Conservation (phyloP, 2,888 invertebrate species). For the Horisme vitalbata region DNA sequence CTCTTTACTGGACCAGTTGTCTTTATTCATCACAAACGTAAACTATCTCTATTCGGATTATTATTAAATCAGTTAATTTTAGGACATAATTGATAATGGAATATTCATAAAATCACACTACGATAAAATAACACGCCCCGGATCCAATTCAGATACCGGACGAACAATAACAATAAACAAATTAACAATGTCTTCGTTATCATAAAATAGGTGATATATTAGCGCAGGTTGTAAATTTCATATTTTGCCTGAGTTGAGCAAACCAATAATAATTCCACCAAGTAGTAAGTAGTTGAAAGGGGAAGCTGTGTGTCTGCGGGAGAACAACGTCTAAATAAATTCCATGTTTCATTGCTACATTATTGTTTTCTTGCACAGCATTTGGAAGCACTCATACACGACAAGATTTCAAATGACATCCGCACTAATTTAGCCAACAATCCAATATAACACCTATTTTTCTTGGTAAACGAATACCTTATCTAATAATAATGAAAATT, state of each 20-base stretch:
- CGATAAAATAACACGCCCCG: slow-evolving; percentile 31
- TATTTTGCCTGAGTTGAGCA: slow-evolving; percentile 25
- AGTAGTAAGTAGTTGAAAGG: too few species aligned
- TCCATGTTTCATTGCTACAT: slow-evolving; percentile 17
- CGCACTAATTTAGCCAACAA: slow-evolving; percentile 28
- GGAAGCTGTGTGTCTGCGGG: not conserved
- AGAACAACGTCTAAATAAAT: not conserved
- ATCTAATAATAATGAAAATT: slow-evolving; percentile 30
- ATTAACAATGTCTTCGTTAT: slow-evolving; percentile 28
- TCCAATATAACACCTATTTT: slow-evolving; percentile 66
- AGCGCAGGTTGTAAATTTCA: slow-evolving; percentile 30
- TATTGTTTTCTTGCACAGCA: slow-evolving; percentile 51
- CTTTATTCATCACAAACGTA: slow-evolving; percentile 48
- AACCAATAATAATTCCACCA: too few species aligned
- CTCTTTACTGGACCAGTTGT: slow-evolving; percentile 51
- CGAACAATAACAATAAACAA: slow-evolving; percentile 26
- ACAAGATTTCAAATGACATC: slow-evolving; percentile 19
- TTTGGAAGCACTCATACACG: slow-evolving; percentile 47
- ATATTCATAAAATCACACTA: slow-evolving; percentile 38
- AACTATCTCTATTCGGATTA: slow-evolving; percentile 28
- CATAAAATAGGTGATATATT: slow-evolving; percentile 48
- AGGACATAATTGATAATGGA: slow-evolving; percentile 35
- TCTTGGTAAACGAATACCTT: slow-evolving; percentile 20
- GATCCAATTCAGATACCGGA: slow-evolving; percentile 20
- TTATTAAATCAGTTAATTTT: slow-evolving; percentile 32